Base-by-base conservation (phyloP, 2,888 invertebrate genomes). In the Philopedon plagiatum region DNA sequence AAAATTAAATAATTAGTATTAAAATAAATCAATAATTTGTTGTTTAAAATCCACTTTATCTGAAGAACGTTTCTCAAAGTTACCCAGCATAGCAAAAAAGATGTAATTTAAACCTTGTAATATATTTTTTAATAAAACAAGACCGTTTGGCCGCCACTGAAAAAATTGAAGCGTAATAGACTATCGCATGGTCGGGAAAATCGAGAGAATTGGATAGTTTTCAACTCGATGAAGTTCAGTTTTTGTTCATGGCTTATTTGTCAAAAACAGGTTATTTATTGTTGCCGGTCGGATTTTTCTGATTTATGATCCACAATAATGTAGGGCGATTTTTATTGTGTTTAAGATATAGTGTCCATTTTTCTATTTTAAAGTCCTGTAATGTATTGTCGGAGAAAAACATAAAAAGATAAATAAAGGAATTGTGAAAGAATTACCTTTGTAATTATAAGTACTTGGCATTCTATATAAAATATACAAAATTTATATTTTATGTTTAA, bases 231-330 rank as follows among this genome's bases (percentile, higher is more conserved):
- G 72, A 72, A 67, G 67, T 72, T 67, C 49, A 34, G 58, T 72
- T 72, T 72, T 72, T 67, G 65, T 66, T 39, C 62, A 58, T 29
- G 60, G 60, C 68, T 68, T 73, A 73, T 73, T 73, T 73, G 73
- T 73, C 73, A 73, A 64, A 73, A 73, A 68, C 73, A 73, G 68
- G 67, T 73, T 73, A 73, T 73, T 73, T 73, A 73, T 73, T 68
- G 64, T 64, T 32, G 58, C 23, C 49, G 64, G 39, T 21, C 56
- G 70, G 64, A 70, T 62, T 70, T 64, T 64, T 70, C 57, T 70
- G 70, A 70, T 64, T 70, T 70, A 70, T 58, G 64, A 13, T 32
- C 41, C 41, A 29, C 13, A 37, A 41, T 69, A 62, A 61, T 60
- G 34, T 32, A 69, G 29, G 5, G 56, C 54, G 44, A 69, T 69